A percentile compares a stretch with the other conserved stretches of the same genome.
phyloP scores from a whole-genome alignment of 2,888 invertebrate species.

The Archips crataeganus region DNA sequence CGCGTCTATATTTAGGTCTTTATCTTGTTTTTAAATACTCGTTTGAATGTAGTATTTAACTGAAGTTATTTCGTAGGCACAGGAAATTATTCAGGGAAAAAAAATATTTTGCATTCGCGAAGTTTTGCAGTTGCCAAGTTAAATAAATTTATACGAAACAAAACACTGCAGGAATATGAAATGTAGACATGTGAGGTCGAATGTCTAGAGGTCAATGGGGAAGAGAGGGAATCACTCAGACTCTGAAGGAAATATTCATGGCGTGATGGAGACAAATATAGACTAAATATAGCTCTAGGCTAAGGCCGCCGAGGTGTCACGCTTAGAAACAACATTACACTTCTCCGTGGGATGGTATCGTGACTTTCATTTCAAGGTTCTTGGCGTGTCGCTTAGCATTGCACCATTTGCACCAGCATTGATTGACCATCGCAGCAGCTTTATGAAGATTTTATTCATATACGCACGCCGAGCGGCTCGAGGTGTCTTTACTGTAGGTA shows the following conservation, averaged over 20 bases:
- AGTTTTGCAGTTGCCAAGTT: background rate
- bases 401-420: background rate
- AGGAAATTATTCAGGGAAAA: no score
- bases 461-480: no score
- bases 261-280: conserved; percentile 5
- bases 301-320: background rate
- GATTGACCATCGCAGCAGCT: background rate
- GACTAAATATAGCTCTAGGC: background rate
- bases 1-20: background rate
- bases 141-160: background rate
- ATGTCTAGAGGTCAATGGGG: background rate
- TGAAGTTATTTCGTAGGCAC: no score
- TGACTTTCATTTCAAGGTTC: background rate
- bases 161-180: background rate
- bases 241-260: background rate
- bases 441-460: background rate
- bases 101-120: no score
- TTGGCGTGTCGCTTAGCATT: background rate
- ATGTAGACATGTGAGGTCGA: background rate
- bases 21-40: background rate
- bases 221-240: background rate
- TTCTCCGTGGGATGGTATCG: background rate
- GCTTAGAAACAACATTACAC: background rate
- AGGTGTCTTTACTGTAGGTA: background rate
- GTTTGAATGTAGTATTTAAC: no score